Evolutionary conservation across 37 sponge, comb jelly and placozoan species (phyloP).

Genomic region (Trichoplax adhaerens): DNA sequence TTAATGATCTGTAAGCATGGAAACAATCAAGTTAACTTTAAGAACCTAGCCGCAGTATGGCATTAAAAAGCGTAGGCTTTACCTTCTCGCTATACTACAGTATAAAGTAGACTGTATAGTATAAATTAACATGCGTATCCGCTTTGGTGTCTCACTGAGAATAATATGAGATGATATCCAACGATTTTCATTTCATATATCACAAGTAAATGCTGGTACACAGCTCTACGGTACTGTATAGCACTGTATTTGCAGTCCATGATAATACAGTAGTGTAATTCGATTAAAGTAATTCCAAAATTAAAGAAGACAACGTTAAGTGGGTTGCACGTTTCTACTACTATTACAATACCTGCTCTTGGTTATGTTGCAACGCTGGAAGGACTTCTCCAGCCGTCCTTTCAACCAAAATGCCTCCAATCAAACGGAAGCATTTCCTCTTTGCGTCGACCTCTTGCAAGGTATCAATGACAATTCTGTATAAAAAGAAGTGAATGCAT

Average conservation of each 20-base stretch:
- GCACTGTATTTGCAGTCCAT: too few species aligned
- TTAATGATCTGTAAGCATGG: too few species aligned
- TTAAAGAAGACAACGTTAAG: too few species aligned
- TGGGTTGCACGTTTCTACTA: too few species aligned
- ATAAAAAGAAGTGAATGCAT: background rate
- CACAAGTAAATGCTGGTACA: too few species aligned
- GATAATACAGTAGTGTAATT: too few species aligned
- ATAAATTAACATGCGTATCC: background rate
- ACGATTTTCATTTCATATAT: background rate
- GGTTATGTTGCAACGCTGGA: slow-evolving; percentile 56
- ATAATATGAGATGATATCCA: background rate
- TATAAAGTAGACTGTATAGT: background rate
- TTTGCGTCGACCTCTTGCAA: slow-evolving; percentile 46
- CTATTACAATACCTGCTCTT: slow-evolving; percentile 25
- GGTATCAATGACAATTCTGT: slow-evolving; percentile 58
- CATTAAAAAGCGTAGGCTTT: too few species aligned
- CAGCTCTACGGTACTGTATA: too few species aligned
- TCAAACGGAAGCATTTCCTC: slow-evolving; percentile 68
- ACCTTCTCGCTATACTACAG: slow-evolving; percentile 11
- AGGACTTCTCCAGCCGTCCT: slow-evolving; percentile 75
- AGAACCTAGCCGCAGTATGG: too few species aligned
- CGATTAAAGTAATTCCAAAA: too few species aligned
- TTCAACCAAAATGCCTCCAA: slow-evolving; percentile 89
- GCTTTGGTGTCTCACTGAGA: background rate
- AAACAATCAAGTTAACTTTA: too few species aligned